A percentile compares a stretch with the other conserved stretches of the same genome.
phyloP scores from a whole-genome alignment of 2,797 vertebrate genomes.

The Synaphobranchus kaupii region DNA sequence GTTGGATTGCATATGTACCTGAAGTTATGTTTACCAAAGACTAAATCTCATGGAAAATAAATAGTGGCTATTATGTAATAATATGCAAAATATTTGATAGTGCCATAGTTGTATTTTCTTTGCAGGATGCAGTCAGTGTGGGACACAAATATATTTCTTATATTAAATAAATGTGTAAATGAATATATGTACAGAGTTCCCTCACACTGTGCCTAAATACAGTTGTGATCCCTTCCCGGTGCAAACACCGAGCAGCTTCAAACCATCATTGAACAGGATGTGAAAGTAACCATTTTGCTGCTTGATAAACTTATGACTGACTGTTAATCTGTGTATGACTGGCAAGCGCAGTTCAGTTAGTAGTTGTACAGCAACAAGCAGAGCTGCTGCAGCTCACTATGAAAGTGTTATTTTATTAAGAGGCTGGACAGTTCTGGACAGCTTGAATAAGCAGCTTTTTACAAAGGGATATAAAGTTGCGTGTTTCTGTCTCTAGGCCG shows the following conservation, averaged over 20 bases:
- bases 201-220: background rate
- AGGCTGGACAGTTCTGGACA: background rate
- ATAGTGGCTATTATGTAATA: background rate
- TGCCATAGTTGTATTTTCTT: background rate
- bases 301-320: background rate
- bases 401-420: background rate
- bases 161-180: background rate
- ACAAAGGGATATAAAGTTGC: background rate
- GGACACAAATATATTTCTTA: background rate
- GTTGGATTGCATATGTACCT: background rate
- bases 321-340: background rate
- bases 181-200: background rate
- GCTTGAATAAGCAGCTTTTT: background rate
- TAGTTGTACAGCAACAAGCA: background rate
- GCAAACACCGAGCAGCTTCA: background rate
- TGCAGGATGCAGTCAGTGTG: background rate
- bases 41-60: background rate
- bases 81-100: background rate
- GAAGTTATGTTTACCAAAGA: background rate
- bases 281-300: background rate
- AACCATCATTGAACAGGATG: background rate
- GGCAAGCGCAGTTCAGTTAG: background rate
- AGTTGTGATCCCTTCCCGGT: background rate
- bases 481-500: background rate
- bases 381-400: background rate